Evolutionary conservation across 2,797 vertebrate species (phyloP).

Genomic region (Acestrorhynchus altus): DNA sequence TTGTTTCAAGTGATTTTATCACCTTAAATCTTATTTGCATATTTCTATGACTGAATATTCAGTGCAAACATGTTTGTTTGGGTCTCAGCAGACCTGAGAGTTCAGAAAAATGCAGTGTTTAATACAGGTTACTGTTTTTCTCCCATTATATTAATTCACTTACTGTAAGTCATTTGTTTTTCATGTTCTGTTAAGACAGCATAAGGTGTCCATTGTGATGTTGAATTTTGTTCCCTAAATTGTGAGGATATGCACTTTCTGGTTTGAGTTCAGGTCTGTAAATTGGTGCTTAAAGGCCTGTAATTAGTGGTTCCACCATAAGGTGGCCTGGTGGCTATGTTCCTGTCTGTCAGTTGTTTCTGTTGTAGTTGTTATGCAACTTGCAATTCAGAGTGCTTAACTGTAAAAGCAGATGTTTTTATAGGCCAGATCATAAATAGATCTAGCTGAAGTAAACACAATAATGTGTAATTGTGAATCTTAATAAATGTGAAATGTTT

Average conservation of each 20-base stretch:
- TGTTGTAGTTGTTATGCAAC: constrained; percentile 17
- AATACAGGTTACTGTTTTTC: background rate
- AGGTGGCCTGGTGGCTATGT: background rate
- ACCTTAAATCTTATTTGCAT: too few relatives aligned
- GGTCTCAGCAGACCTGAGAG: background rate
- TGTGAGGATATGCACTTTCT: constrained; percentile 9
- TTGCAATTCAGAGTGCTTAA: background rate
- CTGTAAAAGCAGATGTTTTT: background rate
- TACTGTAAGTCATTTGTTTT: background rate
- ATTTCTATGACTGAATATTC: background rate
- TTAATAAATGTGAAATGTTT: background rate
- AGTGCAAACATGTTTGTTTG: background rate
- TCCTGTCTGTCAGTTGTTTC: background rate
- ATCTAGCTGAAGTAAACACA: background rate
- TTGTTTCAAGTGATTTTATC: background rate
- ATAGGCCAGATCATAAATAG: background rate
- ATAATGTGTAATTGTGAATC: background rate
- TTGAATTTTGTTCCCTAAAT: background rate
- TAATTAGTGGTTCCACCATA: background rate
- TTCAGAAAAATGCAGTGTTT: background rate
- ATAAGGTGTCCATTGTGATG: background rate
- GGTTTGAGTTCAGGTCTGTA: background rate
- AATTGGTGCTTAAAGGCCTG: background rate
- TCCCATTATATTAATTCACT: background rate
- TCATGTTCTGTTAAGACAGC: background rate